Percentiles rank a stretch among this genome's conserved stretches.
phyloP scores from a whole-genome alignment of 2,888 invertebrate species.

The Glaucopsyche alexis region DNA sequence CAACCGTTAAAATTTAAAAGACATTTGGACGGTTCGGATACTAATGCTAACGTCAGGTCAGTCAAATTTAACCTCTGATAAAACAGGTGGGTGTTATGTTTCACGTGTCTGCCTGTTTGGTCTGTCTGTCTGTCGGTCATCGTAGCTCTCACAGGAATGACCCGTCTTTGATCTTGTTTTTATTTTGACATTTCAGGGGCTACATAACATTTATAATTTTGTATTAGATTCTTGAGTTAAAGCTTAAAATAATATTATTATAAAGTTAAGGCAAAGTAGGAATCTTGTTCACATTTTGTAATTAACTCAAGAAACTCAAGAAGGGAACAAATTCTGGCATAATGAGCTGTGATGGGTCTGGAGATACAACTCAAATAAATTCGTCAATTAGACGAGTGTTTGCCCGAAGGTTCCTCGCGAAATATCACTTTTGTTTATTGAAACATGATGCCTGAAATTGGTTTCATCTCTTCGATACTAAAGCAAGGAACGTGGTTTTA shows the following conservation, averaged over 20 bases:
- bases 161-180: no score
- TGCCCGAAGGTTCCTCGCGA: neutral
- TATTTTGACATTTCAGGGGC: no score
- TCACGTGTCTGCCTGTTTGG: no score
- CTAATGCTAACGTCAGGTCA: no score
- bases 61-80: no score
- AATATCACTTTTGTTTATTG: neutral
- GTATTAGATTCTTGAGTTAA: no score
- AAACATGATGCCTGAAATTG: neutral
- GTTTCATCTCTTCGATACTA: neutral
- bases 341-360: neutral
- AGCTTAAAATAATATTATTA: neutral
- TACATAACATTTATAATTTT: no score
- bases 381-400: neutral
- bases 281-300: slow-evolving; percentile 5
- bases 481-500: neutral
- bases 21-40: no score
- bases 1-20: no score
- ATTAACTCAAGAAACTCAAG: neutral
- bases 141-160: no score
- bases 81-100: no score
- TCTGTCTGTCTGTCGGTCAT: no score
- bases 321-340: neutral
- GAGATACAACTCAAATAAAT: neutral
- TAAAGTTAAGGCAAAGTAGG: neutral